These are phyloP conservation scores for Sebastes itinus DNA, from an alignment of 2,797 vertebrate species.

Conservation along the genomic window DNA sequence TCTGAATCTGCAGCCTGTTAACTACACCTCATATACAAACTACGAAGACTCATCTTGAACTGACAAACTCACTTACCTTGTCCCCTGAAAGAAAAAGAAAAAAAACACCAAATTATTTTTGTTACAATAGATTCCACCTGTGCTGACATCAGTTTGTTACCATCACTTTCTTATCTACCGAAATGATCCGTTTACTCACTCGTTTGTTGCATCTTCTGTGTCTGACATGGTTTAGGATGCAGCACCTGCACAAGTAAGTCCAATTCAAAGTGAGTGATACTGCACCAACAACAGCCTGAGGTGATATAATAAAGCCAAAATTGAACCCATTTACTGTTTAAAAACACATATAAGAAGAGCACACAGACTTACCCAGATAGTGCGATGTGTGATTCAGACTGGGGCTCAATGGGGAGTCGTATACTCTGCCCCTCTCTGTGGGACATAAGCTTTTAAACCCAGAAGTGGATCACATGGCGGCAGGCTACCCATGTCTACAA, in stretches of 20 bases:
- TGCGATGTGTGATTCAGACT: constrained; percentile 29
- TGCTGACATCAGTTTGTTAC: background rate
- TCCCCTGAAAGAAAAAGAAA: constrained; percentile 79
- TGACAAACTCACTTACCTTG: constrained; percentile 84
- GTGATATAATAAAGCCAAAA: background rate
- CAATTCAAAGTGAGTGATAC: background rate
- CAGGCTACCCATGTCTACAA: constrained; percentile 65
- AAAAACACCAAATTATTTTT: background rate
- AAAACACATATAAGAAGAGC: background rate
- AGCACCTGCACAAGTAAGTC: constrained; percentile 49
- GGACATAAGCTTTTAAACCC: constrained; percentile 81
- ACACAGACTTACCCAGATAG: constrained; percentile 61
- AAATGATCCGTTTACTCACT: constrained; percentile 83
- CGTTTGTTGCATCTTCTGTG: constrained; percentile 84
- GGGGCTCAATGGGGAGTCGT: constrained; percentile 43
- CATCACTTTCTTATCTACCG: background rate
- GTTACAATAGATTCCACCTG: background rate
- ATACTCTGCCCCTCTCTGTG: constrained; percentile 47
- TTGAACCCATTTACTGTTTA: background rate
- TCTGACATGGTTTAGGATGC: constrained; percentile 87
- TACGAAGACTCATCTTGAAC: constrained; percentile 1
- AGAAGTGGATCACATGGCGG: constrained; percentile 77
- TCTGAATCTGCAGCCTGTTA: constrained; percentile 4
- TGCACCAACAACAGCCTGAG: background rate
- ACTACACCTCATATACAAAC: background rate